Base-by-base conservation (phyloP, 2,797 vertebrate genomes). In the Oreonectes daqikongensis region DNA sequence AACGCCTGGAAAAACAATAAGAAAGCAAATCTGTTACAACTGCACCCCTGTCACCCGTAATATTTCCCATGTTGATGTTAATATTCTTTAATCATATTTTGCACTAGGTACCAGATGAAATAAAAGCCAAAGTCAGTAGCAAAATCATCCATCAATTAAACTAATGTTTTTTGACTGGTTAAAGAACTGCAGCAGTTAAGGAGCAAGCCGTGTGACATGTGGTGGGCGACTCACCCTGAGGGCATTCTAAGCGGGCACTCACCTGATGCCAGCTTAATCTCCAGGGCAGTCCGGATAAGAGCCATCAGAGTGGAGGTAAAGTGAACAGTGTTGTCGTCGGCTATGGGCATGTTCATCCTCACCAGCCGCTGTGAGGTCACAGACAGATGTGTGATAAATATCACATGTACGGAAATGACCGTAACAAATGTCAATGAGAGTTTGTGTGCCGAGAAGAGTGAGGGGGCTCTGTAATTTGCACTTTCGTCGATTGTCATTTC, bases 271-370 rank as follows among this genome's bases (percentile, higher is more conserved):
- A 99, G 94, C 86, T 98, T 99, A 92, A 99, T 96, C 74, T 98
- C 96, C 85, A 99, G 93, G 15, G 97, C 97, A 0, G 97, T 99
- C 79, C 97, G 93, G 80, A 99, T 99, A 87, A 99, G 91, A 57
- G 95, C 97, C 97, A 99, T 99, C 85, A 99, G 90, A 0, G 97
- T 99, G 86, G 97, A 98, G 0, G 97, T 99, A 93, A 99, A 99
- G 84, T 98, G 96, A 46, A 99, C 97, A 0, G 96, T 96, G 83
- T 94, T 90, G 88, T 99, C 96, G 0, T 93, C 93, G 0, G 95
- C 96, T 71, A 99, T 99, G 0, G 98, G 98, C 98, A 99, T 99
- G 90, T 99, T 99, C 98, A 99, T 99, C 87, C 90, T 92, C 74
- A 99, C 97, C 90, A 99, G 83, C 38, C 97, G 96, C 98, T 99